Evolutionary conservation across 2,888 invertebrate genomes (phyloP).

Genomic region (Bruchidius siliquastri): DNA sequence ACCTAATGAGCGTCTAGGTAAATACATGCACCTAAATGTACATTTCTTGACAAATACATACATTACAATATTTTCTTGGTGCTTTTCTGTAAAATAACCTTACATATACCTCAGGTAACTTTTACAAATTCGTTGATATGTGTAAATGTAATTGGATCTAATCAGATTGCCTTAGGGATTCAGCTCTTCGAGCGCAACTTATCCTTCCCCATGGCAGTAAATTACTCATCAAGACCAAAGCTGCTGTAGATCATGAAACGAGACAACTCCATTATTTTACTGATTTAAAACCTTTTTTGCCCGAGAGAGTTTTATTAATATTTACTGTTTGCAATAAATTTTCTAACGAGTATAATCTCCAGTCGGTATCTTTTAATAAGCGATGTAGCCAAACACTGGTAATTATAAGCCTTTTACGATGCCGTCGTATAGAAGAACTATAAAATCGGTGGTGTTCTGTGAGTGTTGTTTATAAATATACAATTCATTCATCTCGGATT

Average conservation of each 20-base stretch:
- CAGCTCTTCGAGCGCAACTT: background rate
- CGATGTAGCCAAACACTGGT: background rate
- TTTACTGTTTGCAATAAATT: background rate
- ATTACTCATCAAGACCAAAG: background rate
- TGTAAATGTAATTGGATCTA: background rate
- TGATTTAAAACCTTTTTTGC: background rate
- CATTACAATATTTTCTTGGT: too few relatives aligned
- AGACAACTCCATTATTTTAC: background rate
- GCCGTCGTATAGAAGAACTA: background rate
- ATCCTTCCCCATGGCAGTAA: background rate
- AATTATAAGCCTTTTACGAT: background rate
- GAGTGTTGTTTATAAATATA: background rate
- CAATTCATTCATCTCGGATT: background rate
- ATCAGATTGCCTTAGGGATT: background rate
- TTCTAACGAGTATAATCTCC: background rate
- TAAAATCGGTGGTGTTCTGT: background rate
- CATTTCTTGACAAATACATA: too few relatives aligned
- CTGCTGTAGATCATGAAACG: background rate
- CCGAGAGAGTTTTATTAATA: background rate
- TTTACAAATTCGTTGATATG: too few relatives aligned
- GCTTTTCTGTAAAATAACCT: too few relatives aligned
- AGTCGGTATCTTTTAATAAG: background rate
- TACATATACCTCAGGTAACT: too few relatives aligned
- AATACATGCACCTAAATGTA: too few relatives aligned
- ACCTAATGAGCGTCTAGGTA: too few relatives aligned